Evolutionary conservation across 2,113 vertebrate species (phyloP), one percentile per base, ranked within the genome.

Genomic region (Ictalurus furcatus): DNA sequence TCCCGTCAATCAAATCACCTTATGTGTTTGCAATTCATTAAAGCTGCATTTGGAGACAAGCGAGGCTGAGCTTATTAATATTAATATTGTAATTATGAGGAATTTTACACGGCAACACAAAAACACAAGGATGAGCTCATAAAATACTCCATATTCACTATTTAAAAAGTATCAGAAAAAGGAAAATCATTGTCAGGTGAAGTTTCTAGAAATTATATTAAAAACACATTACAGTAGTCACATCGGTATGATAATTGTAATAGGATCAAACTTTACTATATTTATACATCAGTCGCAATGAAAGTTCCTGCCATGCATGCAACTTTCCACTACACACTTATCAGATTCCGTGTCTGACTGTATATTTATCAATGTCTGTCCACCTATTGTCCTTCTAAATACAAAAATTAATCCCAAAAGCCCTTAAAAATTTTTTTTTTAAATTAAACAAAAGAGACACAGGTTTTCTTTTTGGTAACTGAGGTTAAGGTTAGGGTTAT

Each of bases 21-120:
- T 34, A 76, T 61, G 58, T 76, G 69, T 84, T 85, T 63, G 81
- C 61, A 74, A 85, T 88, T 88, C 82, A 76, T 88, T 74, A 88
- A 88, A 48, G 71, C 87, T 54, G 16, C 58, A 37, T 23, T 76
- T 37, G 21, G 65, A 71, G 30, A 23, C 19, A 8, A 25, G 30
- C 5, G 23, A 71, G 63, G 44, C 12, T 16, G 19, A 52, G 16
- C 71, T 88, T 79, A 63, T 74, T 79, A 37, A 85, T 85, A 67
- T 67, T 85, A 85, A 85, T 85, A 48, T 61, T 65, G 59, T 28
- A 65, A 65, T 65, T 23, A 84, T 0, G 1, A 23, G 25, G 58
- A 87, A 30, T 87, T n/a, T 79, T 37, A 63, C 54, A 59, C 28
- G 59, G 6, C n/a, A 63, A 63, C 34, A 84, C 13, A 59, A 84